A percentile compares a stretch with the other conserved stretches of the same genome.
phyloP scores from a whole-genome alignment of 1,140 invertebrate genomes.

The Aricia agestis region DNA sequence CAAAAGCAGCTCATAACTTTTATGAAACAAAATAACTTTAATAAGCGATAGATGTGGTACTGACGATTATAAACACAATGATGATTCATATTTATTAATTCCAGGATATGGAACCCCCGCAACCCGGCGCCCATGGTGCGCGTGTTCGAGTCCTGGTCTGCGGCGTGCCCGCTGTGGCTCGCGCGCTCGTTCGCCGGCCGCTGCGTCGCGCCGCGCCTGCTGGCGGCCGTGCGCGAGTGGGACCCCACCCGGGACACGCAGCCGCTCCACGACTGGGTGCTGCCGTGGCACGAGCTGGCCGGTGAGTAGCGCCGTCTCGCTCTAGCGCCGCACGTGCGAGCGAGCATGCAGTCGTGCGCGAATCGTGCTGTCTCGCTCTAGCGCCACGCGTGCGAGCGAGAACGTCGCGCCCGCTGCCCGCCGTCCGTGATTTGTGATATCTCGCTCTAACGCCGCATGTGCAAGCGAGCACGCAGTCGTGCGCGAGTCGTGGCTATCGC shows the following conservation, averaged over 20 bases:
- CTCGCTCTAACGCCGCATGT: background rate
- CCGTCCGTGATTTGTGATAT: background rate
- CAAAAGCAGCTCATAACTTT: too few species aligned
- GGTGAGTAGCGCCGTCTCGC: conserved; percentile 29
- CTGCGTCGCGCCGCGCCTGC: conserved; percentile 87
- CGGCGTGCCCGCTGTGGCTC: conserved; percentile 89
- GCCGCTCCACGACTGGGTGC: conserved; percentile 97
- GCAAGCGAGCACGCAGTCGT: background rate
- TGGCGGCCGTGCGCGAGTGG: conserved; percentile 91
- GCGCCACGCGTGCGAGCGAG: background rate
- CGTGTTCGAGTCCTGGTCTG: conserved; percentile 88
- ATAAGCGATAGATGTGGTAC: too few species aligned
- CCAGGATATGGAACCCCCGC: conserved; percentile 83
- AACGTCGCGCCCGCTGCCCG: too few species aligned
- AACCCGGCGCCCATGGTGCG: conserved; percentile 85
- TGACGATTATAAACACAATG: too few species aligned
- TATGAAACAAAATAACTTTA: too few species aligned
- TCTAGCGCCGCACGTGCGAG: background rate
- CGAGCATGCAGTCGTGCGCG: background rate
- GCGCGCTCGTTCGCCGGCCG: conserved; percentile 89
- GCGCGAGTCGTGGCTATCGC: background rate
- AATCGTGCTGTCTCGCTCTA: background rate
- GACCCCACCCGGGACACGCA: conserved; percentile 95
- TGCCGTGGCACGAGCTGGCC: conserved; percentile 87
- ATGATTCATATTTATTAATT: too few species aligned